Evolutionary conservation across 2,888 invertebrate genomes (phyloP).

Genomic region (Cosmopolites sordidus): DNA sequence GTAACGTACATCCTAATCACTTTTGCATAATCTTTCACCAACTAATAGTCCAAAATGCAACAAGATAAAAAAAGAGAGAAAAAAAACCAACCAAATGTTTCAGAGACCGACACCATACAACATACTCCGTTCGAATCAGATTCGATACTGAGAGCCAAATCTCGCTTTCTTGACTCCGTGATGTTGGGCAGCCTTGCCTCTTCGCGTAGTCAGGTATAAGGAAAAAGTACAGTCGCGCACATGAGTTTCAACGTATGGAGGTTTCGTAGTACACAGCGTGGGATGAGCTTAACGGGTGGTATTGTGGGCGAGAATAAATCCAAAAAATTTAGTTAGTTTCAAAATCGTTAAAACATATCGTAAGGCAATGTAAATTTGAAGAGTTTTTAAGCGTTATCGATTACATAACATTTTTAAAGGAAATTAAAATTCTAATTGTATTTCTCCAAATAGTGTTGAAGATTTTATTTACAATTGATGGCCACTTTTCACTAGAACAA

Average conservation of each 20-base stretch:
- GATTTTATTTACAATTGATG: no score
- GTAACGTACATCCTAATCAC: slow-evolving; percentile 20
- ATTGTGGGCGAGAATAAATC: background rate
- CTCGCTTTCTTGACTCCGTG: slow-evolving; percentile 20
- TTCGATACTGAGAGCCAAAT: slow-evolving; percentile 2
- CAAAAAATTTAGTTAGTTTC: no score
- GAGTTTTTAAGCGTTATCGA: no score
- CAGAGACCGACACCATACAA: background rate
- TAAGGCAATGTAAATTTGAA: no score
- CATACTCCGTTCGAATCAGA: background rate
- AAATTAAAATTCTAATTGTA: no score
- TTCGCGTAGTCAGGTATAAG: slow-evolving; percentile 24
- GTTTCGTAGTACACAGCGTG: slow-evolving; percentile 4
- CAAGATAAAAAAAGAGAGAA: no score
- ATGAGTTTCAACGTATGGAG: slow-evolving; percentile 17
- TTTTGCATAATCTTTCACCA: slow-evolving; percentile 6
- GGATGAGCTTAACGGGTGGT: background rate
- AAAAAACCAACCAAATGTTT: background rate
- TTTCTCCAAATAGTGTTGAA: no score
- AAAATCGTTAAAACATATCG: no score
- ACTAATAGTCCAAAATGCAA: background rate
- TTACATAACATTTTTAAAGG: no score
- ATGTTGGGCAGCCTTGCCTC: slow-evolving; percentile 27
- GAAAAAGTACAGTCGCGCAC: slow-evolving; percentile 17
- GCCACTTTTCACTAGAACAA: no score